Percentiles rank a stretch among this genome's conserved stretches.
Conservation (phyloP, 30 jellyfish, hydroid and myxozoan genomes). For the Calvadosia cruxmelitensis region DNA sequence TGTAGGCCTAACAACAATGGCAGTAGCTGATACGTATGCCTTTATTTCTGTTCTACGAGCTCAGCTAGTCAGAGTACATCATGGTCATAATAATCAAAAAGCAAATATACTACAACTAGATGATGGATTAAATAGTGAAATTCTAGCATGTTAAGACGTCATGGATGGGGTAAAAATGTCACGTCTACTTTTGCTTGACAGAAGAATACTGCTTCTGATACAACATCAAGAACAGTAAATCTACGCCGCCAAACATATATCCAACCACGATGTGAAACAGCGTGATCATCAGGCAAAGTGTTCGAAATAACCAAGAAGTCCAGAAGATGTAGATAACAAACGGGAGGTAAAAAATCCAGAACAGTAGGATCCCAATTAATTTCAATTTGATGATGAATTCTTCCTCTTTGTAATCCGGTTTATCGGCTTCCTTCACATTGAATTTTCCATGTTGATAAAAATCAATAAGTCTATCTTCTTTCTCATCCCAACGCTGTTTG, state of each 20-base stretch:
- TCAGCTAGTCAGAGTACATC: too few relatives aligned
- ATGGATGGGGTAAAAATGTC: background rate
- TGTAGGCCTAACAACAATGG: too few relatives aligned
- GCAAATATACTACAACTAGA: too few relatives aligned
- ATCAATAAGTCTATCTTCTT: constrained; percentile 54
- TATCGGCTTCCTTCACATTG: constrained; percentile 18
- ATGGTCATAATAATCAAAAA: background rate
- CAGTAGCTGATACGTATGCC: too few relatives aligned
- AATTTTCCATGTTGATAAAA: constrained; percentile 66
- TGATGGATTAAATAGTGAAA: too few relatives aligned
- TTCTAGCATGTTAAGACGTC: background rate
- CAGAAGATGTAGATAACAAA: constrained; percentile 9
- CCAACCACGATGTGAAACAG: constrained; percentile 6
- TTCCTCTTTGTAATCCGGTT: constrained; percentile 4
- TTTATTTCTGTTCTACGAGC: too few relatives aligned
- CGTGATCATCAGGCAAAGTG: constrained; percentile 11
- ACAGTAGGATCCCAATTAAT: constrained; percentile 14
- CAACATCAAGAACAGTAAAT: constrained; percentile 17
- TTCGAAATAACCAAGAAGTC: constrained; percentile 13
- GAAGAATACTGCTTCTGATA: background rate
- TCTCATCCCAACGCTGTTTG: constrained; percentile 67
- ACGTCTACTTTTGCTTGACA: background rate
- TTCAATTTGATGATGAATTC: constrained; percentile 15
- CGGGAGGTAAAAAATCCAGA: constrained; percentile 31
- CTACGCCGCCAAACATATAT: constrained; percentile 45